Conservation (phyloP, 2,797 vertebrate species). For the Anguilla marmorata region DNA sequence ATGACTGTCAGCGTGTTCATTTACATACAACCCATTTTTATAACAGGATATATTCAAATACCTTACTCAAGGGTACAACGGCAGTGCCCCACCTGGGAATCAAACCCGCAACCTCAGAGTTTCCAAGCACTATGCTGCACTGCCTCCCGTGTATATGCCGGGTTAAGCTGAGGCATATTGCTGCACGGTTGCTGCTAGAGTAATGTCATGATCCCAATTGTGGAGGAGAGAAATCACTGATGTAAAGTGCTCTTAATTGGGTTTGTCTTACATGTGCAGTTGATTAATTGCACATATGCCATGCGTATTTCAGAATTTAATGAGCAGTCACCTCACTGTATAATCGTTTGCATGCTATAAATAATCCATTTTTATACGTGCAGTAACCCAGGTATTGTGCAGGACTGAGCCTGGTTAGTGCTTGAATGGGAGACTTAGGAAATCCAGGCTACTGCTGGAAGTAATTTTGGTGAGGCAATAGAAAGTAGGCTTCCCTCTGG, state of each 20-base stretch:
- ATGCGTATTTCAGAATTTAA: not conserved
- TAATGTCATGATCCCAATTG: not conserved
- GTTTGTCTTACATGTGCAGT: not conserved
- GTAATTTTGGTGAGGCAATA: too few species aligned
- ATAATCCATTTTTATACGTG: not conserved
- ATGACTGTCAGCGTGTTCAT: not conserved
- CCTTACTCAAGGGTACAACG: not conserved
- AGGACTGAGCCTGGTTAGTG: not conserved
- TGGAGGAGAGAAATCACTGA: not conserved
- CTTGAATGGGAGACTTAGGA: not conserved
- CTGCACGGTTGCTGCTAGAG: not conserved
- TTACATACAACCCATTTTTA: not conserved
- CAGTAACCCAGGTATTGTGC: not conserved
- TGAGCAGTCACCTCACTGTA: not conserved
- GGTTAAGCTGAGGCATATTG: not conserved
- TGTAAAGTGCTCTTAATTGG: not conserved
- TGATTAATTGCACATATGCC: not conserved
- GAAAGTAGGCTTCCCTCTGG: not conserved
- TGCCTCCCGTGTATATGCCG: not conserved
- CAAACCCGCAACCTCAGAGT: not conserved
- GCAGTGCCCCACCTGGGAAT: not conserved
- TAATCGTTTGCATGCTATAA: not conserved
- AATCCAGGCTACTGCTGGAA: not conserved
- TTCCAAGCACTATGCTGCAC: not conserved
- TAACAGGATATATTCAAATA: not conserved